Conservation (phyloP, 2,113 vertebrate genomes). For the Megaceryle torquata region DNA sequence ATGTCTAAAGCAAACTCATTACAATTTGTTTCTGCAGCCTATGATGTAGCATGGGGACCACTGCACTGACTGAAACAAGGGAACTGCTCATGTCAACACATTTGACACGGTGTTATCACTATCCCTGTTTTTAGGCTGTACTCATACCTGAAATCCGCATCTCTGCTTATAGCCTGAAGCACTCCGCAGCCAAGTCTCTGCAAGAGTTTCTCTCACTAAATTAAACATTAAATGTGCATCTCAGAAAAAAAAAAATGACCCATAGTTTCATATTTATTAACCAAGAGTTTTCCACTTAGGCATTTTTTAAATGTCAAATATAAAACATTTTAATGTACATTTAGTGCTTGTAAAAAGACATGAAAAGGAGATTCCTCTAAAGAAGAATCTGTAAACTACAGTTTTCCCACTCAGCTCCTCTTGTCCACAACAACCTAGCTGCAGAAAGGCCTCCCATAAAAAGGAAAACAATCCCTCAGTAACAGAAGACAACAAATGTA, state of each 20-base stretch:
- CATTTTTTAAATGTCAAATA: not conserved
- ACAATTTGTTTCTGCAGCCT: not conserved
- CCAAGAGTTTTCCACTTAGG: not conserved
- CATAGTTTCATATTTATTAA: constrained; percentile 21
- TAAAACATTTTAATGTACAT: not conserved
- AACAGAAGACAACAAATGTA: not conserved
- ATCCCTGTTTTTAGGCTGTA: constrained; percentile 36
- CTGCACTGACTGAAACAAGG: not conserved
- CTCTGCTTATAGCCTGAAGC: constrained; percentile 43
- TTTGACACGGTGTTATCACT: not conserved
- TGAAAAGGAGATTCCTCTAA: not conserved
- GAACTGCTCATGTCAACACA: constrained; percentile 5
- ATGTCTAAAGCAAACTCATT: not conserved
- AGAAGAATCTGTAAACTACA: not conserved
- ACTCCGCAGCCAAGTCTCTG: constrained; percentile 20
- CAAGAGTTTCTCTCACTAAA: constrained; percentile 29
- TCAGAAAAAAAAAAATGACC: constrained; percentile 2
- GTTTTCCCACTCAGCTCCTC: not conserved
- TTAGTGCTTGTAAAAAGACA: not conserved
- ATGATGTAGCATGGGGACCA: not conserved
- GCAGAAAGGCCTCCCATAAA: not conserved
- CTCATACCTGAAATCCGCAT: constrained; percentile 21
- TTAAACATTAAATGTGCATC: constrained; percentile 20
- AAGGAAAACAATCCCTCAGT: not conserved
- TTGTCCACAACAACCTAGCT: not conserved